Conservation (phyloP, 2,797 vertebrate species). For the Paramormyrops hopkinsi region DNA sequence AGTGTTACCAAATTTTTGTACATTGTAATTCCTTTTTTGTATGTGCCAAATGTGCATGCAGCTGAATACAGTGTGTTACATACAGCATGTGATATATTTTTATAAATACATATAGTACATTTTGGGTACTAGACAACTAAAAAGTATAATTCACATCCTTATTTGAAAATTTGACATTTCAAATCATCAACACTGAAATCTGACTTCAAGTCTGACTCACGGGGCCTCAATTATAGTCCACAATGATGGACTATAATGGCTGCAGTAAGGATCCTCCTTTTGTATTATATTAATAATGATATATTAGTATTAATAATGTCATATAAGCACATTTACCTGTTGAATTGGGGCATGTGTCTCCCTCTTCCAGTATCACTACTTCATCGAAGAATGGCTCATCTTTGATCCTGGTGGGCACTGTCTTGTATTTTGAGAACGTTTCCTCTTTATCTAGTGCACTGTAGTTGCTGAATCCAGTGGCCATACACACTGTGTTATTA, state of each 20-base stretch:
- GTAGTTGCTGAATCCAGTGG: conserved; percentile 40
- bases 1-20: not conserved
- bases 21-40: not conserved
- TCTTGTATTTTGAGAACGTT: accelerated
- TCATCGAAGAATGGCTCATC: conserved; percentile 28
- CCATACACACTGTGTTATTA: conserved; percentile 35
- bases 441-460: accelerated
- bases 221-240: not conserved
- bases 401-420: not conserved
- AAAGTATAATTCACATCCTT: not conserved
- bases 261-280: not conserved
- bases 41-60: not conserved
- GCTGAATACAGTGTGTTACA: not conserved
- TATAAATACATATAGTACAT: not conserved
- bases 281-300: not conserved
- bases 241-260: not conserved
- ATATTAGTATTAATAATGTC: not conserved
- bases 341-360: accelerated
- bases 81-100: not conserved
- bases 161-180: not conserved
- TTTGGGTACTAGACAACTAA: not conserved
- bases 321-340: not conserved
- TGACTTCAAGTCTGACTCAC: not conserved
- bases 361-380: accelerated
- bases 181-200: not conserved